Percentiles rank a stretch among this genome's conserved stretches.
Evolutionary conservation across 2,797 vertebrate genomes (phyloP).

Genomic region (Taeniopygia guttata): DNA sequence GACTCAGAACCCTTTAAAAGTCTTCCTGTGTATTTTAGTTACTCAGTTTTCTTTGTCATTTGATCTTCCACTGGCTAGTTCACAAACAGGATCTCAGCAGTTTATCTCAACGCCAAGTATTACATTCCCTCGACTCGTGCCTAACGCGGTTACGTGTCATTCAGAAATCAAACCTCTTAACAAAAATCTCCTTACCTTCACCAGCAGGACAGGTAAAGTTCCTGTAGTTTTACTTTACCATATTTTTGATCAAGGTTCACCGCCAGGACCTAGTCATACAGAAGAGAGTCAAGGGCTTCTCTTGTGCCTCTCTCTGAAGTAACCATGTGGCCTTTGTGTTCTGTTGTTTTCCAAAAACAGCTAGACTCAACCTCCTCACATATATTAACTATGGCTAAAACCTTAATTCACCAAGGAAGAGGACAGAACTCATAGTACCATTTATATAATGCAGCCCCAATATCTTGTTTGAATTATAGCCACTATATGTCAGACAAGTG

Average conservation of each 20-base stretch:
- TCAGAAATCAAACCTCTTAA: not conserved
- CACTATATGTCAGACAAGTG: not conserved
- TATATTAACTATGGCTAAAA: not conserved
- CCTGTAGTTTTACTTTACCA: not conserved
- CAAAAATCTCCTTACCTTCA: slow-evolving; percentile 18
- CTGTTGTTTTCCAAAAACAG: not conserved
- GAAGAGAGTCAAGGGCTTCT: not conserved
- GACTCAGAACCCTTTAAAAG: not conserved
- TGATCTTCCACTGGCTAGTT: not conserved
- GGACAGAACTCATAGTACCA: not conserved
- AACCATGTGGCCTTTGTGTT: not conserved
- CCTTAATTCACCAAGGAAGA: not conserved
- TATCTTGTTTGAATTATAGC: not conserved
- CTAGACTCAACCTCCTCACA: not conserved
- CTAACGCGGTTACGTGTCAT: not conserved
- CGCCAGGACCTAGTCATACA: not conserved
- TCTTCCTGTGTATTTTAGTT: not conserved
- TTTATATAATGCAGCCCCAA: not conserved
- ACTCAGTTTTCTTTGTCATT: not conserved
- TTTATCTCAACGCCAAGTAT: not conserved
- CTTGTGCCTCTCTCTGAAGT: not conserved
- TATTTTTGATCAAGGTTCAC: not conserved
- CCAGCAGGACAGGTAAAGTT: not conserved
- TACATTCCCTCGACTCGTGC: not conserved
- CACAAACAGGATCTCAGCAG: not conserved